These are phyloP conservation scores for Acleris sparsana DNA, from an alignment of 2,888 invertebrate genomes.

Conservation along the genomic window DNA sequence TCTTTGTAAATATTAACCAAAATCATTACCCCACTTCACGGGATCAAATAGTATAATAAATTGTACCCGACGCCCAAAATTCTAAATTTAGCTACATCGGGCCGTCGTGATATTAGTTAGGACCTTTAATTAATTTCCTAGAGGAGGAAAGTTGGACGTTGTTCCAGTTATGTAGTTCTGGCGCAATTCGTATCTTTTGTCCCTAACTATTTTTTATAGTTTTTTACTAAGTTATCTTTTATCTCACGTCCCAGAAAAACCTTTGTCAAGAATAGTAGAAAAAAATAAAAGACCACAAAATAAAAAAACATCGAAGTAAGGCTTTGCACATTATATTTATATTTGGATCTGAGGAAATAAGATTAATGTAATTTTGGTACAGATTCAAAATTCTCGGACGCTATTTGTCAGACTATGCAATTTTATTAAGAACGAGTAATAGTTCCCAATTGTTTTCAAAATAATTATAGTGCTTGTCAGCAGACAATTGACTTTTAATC, in stretches of 20 bases:
- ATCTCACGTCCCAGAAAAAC: background rate
- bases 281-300: too few species aligned
- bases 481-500: too few species aligned
- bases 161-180: background rate
- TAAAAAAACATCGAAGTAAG: too few species aligned
- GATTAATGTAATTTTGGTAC: too few species aligned
- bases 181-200: background rate
- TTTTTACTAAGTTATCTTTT: background rate
- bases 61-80: slow-evolving; percentile 28
- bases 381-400: too few species aligned
- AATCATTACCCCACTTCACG: slow-evolving; percentile 24
- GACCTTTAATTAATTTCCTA: slow-evolving; percentile 32
- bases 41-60: slow-evolving; percentile 33
- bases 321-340: too few species aligned
- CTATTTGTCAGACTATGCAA: too few species aligned
- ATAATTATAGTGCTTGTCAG: too few species aligned
- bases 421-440: too few species aligned
- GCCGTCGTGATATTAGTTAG: slow-evolving; percentile 29
- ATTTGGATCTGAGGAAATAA: too few species aligned
- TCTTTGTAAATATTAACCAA: slow-evolving; percentile 32
- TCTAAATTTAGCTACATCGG: slow-evolving; percentile 36
- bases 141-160: background rate
- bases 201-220: background rate
- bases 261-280: too few species aligned
- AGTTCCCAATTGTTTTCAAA: too few species aligned